A percentile compares a stretch with the other conserved stretches of the same genome.
Evolutionary conservation across 2,113 vertebrate genomes (phyloP).

Genomic region (Hypanus sabinus): DNA sequence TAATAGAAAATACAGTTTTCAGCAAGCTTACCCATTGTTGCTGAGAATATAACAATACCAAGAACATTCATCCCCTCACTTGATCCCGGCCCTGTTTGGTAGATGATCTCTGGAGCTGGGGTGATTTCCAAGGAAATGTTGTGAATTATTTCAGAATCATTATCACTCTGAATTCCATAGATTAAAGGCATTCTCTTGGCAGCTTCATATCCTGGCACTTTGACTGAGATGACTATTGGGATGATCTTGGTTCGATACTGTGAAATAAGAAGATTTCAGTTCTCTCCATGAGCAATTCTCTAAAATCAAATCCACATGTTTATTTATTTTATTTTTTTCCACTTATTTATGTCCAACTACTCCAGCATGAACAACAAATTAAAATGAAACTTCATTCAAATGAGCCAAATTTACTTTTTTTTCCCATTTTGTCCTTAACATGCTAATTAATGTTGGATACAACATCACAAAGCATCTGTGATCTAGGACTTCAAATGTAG

Average conservation of each 20-base stretch:
- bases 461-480: background rate
- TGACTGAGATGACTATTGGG: slow-evolving; percentile 67
- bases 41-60: slow-evolving; percentile 96
- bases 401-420: background rate
- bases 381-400: background rate
- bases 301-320: background rate
- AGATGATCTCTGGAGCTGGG: slow-evolving; percentile 78
- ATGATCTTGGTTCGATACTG: slow-evolving; percentile 88
- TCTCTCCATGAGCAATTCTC: no score
- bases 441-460: background rate
- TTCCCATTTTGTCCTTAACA: background rate
- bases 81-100: slow-evolving; percentile 81
- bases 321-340: no score
- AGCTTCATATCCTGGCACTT: slow-evolving; percentile 59
- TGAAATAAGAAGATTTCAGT: slow-evolving; percentile 36
- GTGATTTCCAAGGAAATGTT: slow-evolving; percentile 90
- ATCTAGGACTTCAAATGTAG: background rate
- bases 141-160: slow-evolving; percentile 70
- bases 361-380: background rate
- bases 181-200: slow-evolving; percentile 67
- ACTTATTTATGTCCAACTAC: background rate
- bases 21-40: slow-evolving; percentile 80
- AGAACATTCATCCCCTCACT: slow-evolving; percentile 96
- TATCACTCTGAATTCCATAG: slow-evolving; percentile 86
- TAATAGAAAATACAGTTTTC: background rate